Conservation (phyloP, 37 sponge, comb jelly and placozoan species). For the Geodia barretti region DNA sequence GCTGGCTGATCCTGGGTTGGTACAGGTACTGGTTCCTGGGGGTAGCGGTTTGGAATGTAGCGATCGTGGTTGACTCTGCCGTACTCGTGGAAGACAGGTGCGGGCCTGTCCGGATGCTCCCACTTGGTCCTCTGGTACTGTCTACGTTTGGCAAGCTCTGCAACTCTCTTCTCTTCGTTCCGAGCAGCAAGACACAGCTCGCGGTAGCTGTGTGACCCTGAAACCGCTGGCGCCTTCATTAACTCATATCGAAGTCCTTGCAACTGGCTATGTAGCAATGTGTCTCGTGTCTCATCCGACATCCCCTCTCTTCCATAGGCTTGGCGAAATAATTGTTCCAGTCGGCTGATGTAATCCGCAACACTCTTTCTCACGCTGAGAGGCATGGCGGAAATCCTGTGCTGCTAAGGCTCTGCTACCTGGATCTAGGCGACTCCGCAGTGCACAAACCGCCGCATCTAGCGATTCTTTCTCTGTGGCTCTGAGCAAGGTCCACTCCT, state of each 20-base stretch:
- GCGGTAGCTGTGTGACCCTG: conserved; percentile 29
- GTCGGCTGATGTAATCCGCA: conserved; percentile 24
- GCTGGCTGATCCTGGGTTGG: no score
- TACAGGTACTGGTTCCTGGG: no score
- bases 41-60: no score
- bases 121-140: no score
- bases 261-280: conserved; percentile 30
- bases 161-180: conserved; percentile 37
- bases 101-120: no score
- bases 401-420: conserved; percentile 41
- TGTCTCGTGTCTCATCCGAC: conserved; percentile 21
- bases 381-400: conserved; percentile 55
- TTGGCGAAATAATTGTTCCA: conserved; percentile 36
- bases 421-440: conserved; percentile 43
- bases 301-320: conserved; percentile 45
- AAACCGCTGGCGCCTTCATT: conserved; percentile 46
- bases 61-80: no score
- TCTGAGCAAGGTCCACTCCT: conserved; percentile 44
- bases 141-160: conserved; percentile 21
- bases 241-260: conserved; percentile 20
- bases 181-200: conserved; percentile 38
- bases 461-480: conserved; percentile 9
- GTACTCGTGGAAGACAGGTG: no score
- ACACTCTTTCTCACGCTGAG: conserved; percentile 40
- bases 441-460: background rate